Conservation (phyloP, 2,888 invertebrate species). For the Bellardia pandia region DNA sequence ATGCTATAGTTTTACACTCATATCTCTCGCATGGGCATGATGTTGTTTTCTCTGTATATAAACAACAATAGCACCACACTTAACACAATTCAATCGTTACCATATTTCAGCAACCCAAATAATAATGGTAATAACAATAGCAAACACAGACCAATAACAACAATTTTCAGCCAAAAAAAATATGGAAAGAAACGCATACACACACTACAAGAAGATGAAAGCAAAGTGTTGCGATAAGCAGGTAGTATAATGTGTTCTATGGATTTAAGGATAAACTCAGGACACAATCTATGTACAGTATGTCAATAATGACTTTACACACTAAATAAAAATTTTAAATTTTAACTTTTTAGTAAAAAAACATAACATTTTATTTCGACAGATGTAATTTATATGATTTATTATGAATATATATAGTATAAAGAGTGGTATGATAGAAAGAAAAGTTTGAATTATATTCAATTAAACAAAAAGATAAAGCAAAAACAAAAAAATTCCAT, state of each 20-base stretch:
- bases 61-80: background rate
- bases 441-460: no score
- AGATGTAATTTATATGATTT: no score
- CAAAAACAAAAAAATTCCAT: no score
- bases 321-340: no score
- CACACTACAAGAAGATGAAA: background rate
- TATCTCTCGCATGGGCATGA: constrained; percentile 11
- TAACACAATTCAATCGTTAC: background rate
- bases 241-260: constrained; percentile 34
- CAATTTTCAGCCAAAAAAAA: constrained; percentile 15
- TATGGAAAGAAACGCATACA: constrained; percentile 11
- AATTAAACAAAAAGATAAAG: no score
- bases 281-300: background rate
- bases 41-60: background rate
- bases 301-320: no score
- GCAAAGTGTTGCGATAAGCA: constrained; percentile 3
- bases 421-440: no score
- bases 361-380: no score
- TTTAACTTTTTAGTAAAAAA: no score
- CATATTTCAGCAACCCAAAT: constrained; percentile 9
- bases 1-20: background rate
- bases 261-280: constrained; percentile 1
- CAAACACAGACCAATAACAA: constrained; percentile 17
- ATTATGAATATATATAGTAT: no score
- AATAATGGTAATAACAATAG: constrained; percentile 28